Conservation (phyloP, 2,797 vertebrate species). For the Nasua narica region DNA sequence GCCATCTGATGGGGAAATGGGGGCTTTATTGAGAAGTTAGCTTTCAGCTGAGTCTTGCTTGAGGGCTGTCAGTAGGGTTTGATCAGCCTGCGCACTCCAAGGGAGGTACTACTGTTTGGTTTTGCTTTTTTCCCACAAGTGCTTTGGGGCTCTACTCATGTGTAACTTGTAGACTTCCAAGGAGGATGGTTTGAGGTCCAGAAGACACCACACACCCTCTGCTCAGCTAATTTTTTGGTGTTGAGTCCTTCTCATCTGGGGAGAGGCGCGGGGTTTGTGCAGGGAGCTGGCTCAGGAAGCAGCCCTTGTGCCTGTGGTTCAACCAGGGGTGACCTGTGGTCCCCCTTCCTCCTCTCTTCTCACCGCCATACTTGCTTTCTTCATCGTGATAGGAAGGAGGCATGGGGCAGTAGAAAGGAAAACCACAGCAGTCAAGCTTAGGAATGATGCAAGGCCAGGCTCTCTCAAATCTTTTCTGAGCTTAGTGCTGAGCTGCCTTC, state of each 20-base stretch:
- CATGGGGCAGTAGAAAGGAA: neutral
- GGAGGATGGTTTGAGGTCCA: neutral
- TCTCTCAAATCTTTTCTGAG: neutral
- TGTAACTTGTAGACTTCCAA: neutral
- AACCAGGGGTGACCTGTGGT: neutral
- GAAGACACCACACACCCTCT: neutral
- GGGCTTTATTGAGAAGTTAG: neutral
- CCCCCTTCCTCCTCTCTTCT: neutral
- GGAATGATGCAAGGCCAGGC: neutral
- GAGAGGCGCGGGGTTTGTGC: neutral
- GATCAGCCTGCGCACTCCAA: rapidly evolving
- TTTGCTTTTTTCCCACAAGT: neutral
- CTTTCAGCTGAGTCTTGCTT: neutral
- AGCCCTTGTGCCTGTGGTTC: neutral
- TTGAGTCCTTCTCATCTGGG: neutral
- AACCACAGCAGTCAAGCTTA: neutral
- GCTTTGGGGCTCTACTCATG: neutral
- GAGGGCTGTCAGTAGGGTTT: neutral
- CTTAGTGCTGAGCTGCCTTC: neutral
- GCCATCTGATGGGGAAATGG: neutral
- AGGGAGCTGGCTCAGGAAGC: neutral
- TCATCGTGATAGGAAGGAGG: neutral
- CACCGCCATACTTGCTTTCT: neutral
- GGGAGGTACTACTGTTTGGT: neutral
- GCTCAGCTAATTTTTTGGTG: neutral